Evolutionary conservation across 2,113 vertebrate genomes (phyloP).

Genomic region (Lanius ludovicianus): DNA sequence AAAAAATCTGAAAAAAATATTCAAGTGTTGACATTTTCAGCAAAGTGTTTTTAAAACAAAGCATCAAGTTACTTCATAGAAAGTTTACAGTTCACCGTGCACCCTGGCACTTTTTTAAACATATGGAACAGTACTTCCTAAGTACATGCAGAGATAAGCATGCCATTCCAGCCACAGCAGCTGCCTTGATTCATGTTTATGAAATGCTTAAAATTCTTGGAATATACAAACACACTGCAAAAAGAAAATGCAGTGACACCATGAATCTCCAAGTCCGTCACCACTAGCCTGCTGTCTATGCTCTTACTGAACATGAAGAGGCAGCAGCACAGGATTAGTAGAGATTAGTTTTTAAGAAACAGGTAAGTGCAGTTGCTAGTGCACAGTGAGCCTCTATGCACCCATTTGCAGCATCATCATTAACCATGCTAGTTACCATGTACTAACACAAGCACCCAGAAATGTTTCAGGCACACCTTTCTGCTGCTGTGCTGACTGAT

Average conservation of each 20-base stretch:
- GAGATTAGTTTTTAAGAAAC: neutral
- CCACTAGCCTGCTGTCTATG: neutral
- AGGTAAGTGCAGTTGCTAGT: accelerated
- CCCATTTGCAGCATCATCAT: neutral
- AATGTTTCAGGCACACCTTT: neutral
- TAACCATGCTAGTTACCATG: neutral
- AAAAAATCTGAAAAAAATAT: neutral
- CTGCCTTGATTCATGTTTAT: neutral
- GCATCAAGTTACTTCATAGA: neutral
- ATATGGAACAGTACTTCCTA: neutral
- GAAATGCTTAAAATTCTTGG: conserved; percentile 19
- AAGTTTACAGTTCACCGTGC: neutral
- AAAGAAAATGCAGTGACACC: neutral
- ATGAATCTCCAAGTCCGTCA: neutral
- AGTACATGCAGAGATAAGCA: neutral
- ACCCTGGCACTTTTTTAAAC: neutral
- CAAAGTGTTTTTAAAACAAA: neutral
- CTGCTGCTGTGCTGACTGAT: neutral
- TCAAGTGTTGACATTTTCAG: neutral
- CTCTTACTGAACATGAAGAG: neutral
- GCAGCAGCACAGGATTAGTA: neutral
- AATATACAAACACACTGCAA: neutral
- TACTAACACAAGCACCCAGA: neutral
- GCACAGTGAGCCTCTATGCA: neutral
- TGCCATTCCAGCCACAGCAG: neutral